Conservation (phyloP, 1,140 invertebrate genomes). For the Spodoptera frugiperda region DNA sequence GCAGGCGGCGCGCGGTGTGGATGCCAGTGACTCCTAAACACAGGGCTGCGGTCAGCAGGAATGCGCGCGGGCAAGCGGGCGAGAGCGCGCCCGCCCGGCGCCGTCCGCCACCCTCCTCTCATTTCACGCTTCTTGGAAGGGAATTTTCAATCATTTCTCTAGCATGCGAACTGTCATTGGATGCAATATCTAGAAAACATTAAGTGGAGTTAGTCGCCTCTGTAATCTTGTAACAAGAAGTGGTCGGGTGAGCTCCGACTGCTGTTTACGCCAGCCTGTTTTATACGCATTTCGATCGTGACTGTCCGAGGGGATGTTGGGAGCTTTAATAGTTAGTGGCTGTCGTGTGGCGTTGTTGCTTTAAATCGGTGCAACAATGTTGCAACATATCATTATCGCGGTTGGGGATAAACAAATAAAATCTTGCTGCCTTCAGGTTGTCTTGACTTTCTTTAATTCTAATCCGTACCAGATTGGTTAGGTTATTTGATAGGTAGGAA, state of each 20-base stretch:
- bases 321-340: constrained; percentile 21
- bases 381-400: constrained; percentile 22
- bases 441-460: neutral
- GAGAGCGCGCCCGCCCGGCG: constrained; percentile 57
- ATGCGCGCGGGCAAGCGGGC: constrained; percentile 59
- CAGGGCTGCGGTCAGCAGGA: constrained; percentile 77
- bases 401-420: constrained; percentile 24
- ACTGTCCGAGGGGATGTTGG: constrained; percentile 27
- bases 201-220: constrained; percentile 51
- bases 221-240: constrained; percentile 54
- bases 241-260: constrained; percentile 33
- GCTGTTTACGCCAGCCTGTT: constrained; percentile 47
- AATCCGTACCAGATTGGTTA: too few relatives aligned
- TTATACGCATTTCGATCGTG: constrained; percentile 43
- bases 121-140: constrained; percentile 80
- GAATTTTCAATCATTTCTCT: constrained; percentile 80
- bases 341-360: neutral
- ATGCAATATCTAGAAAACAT: constrained; percentile 69
- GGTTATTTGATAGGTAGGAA: too few relatives aligned
- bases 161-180: constrained; percentile 68
- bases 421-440: neutral
- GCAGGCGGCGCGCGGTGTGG: constrained; percentile 25
- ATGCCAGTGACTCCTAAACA: constrained; percentile 70
- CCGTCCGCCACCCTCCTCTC: constrained; percentile 68
- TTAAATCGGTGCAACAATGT: constrained; percentile 26